Percentiles rank a stretch among this genome's conserved stretches.
Evolutionary conservation across 2,888 invertebrate genomes (phyloP).

Genomic region (Odontocerum albicorne): DNA sequence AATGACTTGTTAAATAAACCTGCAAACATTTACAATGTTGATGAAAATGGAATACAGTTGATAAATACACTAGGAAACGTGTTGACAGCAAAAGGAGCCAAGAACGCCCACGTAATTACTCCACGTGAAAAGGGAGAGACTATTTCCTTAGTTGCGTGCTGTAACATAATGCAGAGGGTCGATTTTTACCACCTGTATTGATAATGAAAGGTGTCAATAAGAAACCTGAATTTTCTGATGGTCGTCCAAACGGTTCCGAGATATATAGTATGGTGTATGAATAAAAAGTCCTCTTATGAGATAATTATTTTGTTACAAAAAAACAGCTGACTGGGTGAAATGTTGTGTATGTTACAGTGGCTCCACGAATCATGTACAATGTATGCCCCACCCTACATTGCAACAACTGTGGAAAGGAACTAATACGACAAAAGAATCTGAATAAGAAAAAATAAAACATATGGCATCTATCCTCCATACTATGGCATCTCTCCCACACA

Average conservation of each 20-base stretch:
- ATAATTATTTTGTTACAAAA: too few species aligned
- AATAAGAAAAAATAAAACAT: too few species aligned
- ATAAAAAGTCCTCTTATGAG: too few species aligned
- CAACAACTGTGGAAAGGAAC: too few species aligned
- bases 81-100: conserved; percentile 41
- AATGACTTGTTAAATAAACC: conserved; percentile 39
- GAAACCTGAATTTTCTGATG: conserved; percentile 38
- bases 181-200: conserved; percentile 38
- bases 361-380: too few species aligned
- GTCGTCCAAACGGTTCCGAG: conserved; percentile 31
- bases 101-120: conserved; percentile 40
- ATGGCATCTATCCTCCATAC: too few species aligned
- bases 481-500: too few species aligned
- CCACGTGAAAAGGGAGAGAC: conserved; percentile 41
- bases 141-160: conserved; percentile 39
- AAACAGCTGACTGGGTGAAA: too few species aligned
- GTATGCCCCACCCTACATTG: too few species aligned
- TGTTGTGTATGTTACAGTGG: too few species aligned
- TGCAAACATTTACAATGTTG: conserved; percentile 42
- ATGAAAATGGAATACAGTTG: conserved; percentile 43
- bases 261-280: too few species aligned
- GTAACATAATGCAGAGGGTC: conserved; percentile 40
- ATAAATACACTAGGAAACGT: conserved; percentile 44
- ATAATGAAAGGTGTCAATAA: conserved; percentile 38
- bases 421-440: too few species aligned